Base-by-base conservation (phyloP, 2,888 invertebrate species). In the Psylliodes chrysocephalus region DNA sequence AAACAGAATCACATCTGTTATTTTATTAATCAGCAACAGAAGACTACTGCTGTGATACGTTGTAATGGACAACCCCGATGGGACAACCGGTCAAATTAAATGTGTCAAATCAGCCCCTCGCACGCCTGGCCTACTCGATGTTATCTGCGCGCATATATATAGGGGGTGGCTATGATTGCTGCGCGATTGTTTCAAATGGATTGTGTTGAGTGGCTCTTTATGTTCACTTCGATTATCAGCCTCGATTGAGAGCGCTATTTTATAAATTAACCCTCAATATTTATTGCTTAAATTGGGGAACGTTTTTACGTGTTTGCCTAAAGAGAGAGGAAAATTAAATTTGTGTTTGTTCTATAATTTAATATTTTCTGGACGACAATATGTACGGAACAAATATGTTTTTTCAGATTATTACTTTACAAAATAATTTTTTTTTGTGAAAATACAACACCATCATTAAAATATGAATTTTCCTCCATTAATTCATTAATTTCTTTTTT, bases 171-270 rank as follows among this genome's bases (percentile, higher is more conserved):
- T 76, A 77, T 78, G 79, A 79, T 78, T 78, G 76, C 73, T 78
- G 77, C 73, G 71, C 79, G 75, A 78, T 80, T 79, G 79, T 79
- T 80, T 79, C 77, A 74, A 76, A 76, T 77, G 73, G 75, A 75
- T 75, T 74, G 75, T 72, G 74, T 73, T 73, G 74, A 76, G 75
- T 75, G 75, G 73, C 72, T 72, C 75, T 72, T 72, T 75, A 72
- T 72, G 73, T 73, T 72, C 70, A 61, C 67, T 70, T 65, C 70
- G 64, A 73, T 72, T 72, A 73, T 71, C 70, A 67, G 71, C 64
- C 64, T 67, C 66, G 64, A 69, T 67, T 63, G 71, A 51, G 63
- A 51, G 28, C 57, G 65, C 62, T 63, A 61, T 66, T 63, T 67
- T 63, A 68, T 66, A 62, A 63, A 67, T 67, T 61, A 60, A 67